Evolutionary conservation across 2,113 vertebrate genomes (phyloP), one percentile per base, ranked within the genome.

Genomic region (Cheilinus undulatus): DNA sequence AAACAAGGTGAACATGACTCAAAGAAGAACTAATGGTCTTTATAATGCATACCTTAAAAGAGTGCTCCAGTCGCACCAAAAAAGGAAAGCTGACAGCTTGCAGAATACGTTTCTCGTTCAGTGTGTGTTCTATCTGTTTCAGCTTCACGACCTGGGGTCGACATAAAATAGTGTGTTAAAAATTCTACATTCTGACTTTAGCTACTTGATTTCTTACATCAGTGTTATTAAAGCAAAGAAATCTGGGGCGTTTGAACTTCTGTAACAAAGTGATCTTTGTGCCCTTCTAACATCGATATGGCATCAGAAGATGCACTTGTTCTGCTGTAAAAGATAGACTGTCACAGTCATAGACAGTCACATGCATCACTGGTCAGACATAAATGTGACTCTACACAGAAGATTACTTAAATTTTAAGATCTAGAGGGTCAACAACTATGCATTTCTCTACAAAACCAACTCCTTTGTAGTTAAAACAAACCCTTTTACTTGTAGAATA

Each of bases 111-210:
- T 98, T 98, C 92, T 98, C 96, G 0, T 97, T 98, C 86, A 97
- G 90, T 5, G 97, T 97, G 90, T 98, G 97, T 83, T 98, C 97
- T 10, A 97, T 96, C 92, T 98, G 97, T 91, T 98, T 98, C 93
- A 97, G 95, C 86, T 98, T 97, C 42, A 97, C 96, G 69, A 97
- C 95, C 95, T 96, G 71, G 0, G 28, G 54, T 28, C 6, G 5
- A 19, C 7, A 4, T 24, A 5, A 42, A 53, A 26, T 0, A 11
- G 12, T 22, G 10, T 27, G 27, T 45, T 30, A 56, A n/a, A 15
- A 32, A 52, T 50, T 15, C 7, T 15, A 51, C n/a, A 53, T 32
- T 20, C 0, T n/a, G 10, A 32, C 51, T 14, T 4, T n/a, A 10
- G 26, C 14, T 26, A 24, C 10, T 49, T 38, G 20, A 36, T 17